These are phyloP conservation scores for Ophiodon elongatus DNA, from an alignment of 2,113 vertebrate species.

Conservation along the genomic window DNA sequence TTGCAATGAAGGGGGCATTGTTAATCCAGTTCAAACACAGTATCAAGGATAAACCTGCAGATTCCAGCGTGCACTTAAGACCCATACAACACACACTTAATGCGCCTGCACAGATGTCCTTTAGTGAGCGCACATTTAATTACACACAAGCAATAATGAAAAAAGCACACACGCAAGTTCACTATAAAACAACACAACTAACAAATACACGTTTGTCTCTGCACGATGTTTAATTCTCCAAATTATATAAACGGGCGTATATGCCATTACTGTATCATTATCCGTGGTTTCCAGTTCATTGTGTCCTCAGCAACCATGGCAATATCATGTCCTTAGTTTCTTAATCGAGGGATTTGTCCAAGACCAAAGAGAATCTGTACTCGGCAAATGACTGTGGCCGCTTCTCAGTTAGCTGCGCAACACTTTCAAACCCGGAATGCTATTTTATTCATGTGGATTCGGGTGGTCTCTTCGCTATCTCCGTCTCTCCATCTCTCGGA, in stretches of 20 bases:
- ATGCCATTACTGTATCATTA: slow-evolving; percentile 2
- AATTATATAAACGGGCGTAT: not conserved
- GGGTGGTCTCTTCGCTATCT: slow-evolving; percentile 45
- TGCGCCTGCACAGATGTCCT: slow-evolving; percentile 59
- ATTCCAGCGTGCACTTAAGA: slow-evolving; percentile 46
- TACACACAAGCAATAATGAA: not conserved
- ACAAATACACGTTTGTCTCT: not conserved
- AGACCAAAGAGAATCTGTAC: slow-evolving; percentile 60
- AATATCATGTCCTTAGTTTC: slow-evolving; percentile 20
- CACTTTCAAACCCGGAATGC: slow-evolving; percentile 54
- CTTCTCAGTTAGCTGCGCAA: slow-evolving; percentile 67
- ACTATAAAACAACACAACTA: not conserved
- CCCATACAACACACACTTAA: slow-evolving; percentile 30
- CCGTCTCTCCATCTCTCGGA: slow-evolving; percentile 10
- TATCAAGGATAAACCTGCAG: slow-evolving; percentile 73
- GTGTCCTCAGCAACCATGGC: slow-evolving; percentile 22
- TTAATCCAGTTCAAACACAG: slow-evolving; percentile 72
- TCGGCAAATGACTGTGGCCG: slow-evolving; percentile 48
- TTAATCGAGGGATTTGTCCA: slow-evolving; percentile 58
- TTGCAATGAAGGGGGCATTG: slow-evolving; percentile 45
- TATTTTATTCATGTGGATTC: slow-evolving; percentile 77
- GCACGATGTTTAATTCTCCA: slow-evolving; percentile 17
- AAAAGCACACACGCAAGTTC: not conserved
- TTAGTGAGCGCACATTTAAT: not conserved
- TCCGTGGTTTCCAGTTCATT: slow-evolving; percentile 21